phyloP scores from a whole-genome alignment of 2,113 vertebrate species.

The Vombatus ursinus region DNA sequence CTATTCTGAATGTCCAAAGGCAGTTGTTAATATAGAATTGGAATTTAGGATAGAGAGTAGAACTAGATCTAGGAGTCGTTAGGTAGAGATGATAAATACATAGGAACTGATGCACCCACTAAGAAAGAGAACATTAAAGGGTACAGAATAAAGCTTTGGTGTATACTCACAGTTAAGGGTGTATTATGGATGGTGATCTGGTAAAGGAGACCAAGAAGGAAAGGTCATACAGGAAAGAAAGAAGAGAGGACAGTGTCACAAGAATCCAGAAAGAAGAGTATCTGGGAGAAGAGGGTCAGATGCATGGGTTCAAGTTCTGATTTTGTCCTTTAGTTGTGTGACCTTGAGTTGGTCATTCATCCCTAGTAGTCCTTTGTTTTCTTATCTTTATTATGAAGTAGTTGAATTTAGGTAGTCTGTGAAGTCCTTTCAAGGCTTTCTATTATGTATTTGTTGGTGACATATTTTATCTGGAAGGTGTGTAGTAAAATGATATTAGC shows the following conservation, averaged over 20 bases:
- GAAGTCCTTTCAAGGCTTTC: background rate
- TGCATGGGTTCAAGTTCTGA: background rate
- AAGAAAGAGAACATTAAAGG: background rate
- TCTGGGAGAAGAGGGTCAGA: background rate
- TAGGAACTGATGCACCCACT: background rate
- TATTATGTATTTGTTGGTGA: background rate
- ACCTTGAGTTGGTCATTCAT: background rate
- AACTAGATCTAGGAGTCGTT: background rate
- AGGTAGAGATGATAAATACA: background rate
- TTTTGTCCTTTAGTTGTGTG: background rate
- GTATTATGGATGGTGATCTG: background rate
- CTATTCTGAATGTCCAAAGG: background rate
- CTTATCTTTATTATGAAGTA: background rate
- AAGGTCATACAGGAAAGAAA: background rate
- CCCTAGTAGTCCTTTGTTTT: background rate
- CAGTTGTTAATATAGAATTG: background rate
- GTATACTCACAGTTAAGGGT: background rate
- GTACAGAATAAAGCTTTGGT: background rate
- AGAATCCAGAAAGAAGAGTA: background rate
- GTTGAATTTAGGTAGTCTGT: background rate
- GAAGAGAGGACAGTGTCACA: background rate
- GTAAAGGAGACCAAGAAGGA: background rate
- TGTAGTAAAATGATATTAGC: background rate
- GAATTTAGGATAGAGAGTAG: background rate
- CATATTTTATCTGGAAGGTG: slow-evolving; percentile 39